Percentiles rank a stretch among this genome's conserved stretches.
Conservation (phyloP, 2,113 vertebrate genomes). For the Indicator maculatus region DNA sequence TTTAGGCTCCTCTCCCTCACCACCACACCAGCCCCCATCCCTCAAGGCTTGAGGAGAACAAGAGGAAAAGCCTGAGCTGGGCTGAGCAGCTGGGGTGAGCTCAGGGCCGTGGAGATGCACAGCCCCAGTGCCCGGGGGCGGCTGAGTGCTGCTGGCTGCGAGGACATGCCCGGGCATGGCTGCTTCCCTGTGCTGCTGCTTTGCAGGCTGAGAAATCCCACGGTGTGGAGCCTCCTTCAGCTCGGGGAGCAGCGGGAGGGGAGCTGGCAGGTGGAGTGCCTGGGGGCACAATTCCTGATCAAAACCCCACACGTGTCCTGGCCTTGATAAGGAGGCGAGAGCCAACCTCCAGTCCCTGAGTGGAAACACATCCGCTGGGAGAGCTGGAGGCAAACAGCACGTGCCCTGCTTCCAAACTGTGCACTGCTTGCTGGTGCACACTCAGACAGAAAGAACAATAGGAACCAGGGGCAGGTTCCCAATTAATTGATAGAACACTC, state of each 20-base stretch:
- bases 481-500: background rate
- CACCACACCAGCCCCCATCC: rapidly evolving
- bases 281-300: background rate
- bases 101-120: background rate
- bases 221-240: background rate
- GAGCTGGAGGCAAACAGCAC: background rate
- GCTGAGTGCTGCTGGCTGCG: background rate
- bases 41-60: background rate
- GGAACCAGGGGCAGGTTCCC: background rate
- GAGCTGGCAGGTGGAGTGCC: slow-evolving; percentile 27
- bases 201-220: background rate
- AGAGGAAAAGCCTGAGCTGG: background rate
- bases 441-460: background rate
- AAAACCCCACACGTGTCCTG: slow-evolving; percentile 39
- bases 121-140: background rate
- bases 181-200: background rate
- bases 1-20: rapidly evolving
- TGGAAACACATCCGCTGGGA: background rate
- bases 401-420: background rate
- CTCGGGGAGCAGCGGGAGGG: background rate
- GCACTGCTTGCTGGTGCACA: background rate
- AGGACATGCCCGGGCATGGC: slow-evolving; percentile 62
- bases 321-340: background rate
- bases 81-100: background rate
- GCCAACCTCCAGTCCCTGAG: background rate